Evolutionary conservation across 2,888 invertebrate genomes (phyloP).

Genomic region (Idaea dimidiata): DNA sequence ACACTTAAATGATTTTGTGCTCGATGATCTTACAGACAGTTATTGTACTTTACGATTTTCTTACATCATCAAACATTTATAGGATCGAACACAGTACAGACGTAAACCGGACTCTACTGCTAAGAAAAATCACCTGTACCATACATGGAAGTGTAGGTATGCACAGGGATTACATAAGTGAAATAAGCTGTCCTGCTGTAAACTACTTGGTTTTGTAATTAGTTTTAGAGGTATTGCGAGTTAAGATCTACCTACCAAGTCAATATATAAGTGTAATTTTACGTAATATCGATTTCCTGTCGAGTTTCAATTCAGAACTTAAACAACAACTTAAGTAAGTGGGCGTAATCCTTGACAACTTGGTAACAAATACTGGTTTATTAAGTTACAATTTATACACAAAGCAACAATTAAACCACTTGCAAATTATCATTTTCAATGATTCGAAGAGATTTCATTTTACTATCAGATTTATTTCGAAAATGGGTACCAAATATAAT

Average conservation of each 20-base stretch:
- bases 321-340: background rate
- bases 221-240: slow-evolving; percentile 23
- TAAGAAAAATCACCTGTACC: slow-evolving; percentile 56
- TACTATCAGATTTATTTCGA: background rate
- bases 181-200: slow-evolving; percentile 28
- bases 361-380: slow-evolving; percentile 3
- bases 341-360: background rate
- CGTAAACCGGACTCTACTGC: slow-evolving; percentile 43
- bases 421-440: slow-evolving; percentile 1
- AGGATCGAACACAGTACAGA: background rate
- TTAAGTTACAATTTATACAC: background rate
- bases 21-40: background rate
- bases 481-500: background rate
- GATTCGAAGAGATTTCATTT: background rate
- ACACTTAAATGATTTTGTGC: background rate
- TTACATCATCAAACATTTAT: slow-evolving; percentile 43
- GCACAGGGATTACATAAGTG: slow-evolving; percentile 33
- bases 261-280: slow-evolving; percentile 23
- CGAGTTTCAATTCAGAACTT: slow-evolving; percentile 5
- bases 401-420: background rate
- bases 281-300: slow-evolving; percentile 30
- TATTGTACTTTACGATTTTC: background rate
- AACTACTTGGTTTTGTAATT: slow-evolving; percentile 34
- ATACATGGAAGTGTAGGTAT: slow-evolving; percentile 49
- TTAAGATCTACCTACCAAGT: slow-evolving; percentile 9